A percentile compares a stretch with the other conserved stretches of the same genome.
Evolutionary conservation across 1,140 invertebrate species (phyloP).

Genomic region (Anastrepha ludens): DNA sequence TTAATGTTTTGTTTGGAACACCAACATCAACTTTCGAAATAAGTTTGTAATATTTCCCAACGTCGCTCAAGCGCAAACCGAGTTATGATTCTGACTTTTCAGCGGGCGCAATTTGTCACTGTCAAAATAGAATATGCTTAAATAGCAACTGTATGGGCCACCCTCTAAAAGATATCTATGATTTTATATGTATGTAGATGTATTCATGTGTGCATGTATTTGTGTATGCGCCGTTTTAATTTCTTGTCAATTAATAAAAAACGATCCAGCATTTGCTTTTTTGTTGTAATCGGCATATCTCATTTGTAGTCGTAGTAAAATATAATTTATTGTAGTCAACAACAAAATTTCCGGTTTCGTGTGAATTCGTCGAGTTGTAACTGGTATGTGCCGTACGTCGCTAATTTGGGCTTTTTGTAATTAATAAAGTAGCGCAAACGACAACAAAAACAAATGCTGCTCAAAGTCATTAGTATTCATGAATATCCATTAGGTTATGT

Average conservation of each 20-base stretch:
- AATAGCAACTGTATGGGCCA: no score
- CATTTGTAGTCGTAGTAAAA: not conserved
- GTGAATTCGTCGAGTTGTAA: constrained; percentile 22
- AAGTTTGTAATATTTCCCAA: no score
- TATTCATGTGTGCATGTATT: not conserved
- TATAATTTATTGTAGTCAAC: not conserved
- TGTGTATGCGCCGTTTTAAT: not conserved
- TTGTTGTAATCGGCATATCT: not conserved
- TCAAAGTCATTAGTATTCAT: not conserved
- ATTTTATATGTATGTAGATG: no score
- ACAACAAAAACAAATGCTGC: not conserved
- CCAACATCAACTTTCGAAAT: no score
- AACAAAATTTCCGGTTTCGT: constrained; percentile 35
- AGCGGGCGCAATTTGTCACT: no score
- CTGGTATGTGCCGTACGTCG: not conserved
- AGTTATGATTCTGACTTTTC: no score
- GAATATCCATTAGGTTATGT: not conserved
- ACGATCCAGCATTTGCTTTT: not conserved
- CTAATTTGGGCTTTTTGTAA: constrained; percentile 15
- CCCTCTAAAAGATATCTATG: no score
- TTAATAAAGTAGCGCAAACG: not conserved
- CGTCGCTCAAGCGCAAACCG: no score
- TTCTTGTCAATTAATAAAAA: constrained; percentile 40
- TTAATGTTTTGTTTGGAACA: no score
- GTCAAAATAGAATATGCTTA: no score